phyloP scores from a whole-genome alignment of 1,140 invertebrate genomes.

The Bombyx mandarina region DNA sequence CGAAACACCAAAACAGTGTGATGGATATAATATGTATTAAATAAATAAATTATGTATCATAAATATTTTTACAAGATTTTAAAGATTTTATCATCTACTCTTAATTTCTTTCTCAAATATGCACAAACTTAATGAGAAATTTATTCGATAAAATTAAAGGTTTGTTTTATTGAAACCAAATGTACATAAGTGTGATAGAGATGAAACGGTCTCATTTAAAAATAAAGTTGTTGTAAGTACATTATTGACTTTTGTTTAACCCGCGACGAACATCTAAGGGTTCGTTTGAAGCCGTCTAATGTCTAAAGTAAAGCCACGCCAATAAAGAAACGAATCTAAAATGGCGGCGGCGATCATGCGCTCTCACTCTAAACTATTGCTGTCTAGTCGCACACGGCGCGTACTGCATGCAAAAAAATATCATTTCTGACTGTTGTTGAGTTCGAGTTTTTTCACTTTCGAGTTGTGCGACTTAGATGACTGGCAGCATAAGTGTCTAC shows the following conservation, averaged over 20 bases:
- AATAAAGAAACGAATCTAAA: no score
- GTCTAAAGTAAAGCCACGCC: no score
- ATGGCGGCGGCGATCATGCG: no score
- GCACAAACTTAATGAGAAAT: conserved; percentile 65
- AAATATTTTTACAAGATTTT: conserved; percentile 42
- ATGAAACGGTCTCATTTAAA: conserved; percentile 68
- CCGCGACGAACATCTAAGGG: not conserved
- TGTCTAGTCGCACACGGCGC: no score
- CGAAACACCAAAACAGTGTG: conserved; percentile 47
- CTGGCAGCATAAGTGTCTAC: no score
- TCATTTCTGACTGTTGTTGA: no score
- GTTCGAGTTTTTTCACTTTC: no score
- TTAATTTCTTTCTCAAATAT: conserved; percentile 63
- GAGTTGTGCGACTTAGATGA: no score
- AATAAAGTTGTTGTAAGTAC: conserved; percentile 69
- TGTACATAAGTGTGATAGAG: conserved; percentile 71
- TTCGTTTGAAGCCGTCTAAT: no score
- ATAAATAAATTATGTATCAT: conserved; percentile 21
- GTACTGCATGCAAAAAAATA: no score
- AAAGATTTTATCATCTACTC: conserved; percentile 33
- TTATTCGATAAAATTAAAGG: conserved; percentile 53
- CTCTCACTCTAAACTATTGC: no score
- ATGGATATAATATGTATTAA: conserved; percentile 33
- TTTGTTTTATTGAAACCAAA: conserved; percentile 70
- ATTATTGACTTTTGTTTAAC: conserved; percentile 2